Evolutionary conservation across 1,140 invertebrate species (phyloP).

Genomic region (Marisa cornuarietis): DNA sequence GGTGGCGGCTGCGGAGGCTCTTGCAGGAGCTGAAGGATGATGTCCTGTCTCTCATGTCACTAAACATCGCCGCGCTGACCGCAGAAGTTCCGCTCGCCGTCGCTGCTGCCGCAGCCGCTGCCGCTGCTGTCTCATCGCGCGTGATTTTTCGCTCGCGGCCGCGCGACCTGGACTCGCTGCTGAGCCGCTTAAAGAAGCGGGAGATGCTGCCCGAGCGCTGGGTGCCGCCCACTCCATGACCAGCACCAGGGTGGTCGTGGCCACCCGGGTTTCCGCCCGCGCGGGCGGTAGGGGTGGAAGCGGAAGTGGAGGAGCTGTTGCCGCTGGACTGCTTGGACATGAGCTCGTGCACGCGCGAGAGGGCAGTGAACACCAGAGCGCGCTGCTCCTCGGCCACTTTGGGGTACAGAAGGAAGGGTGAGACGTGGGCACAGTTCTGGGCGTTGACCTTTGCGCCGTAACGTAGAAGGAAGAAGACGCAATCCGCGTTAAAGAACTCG

Average conservation of each 20-base stretch:
- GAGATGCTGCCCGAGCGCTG: constrained; percentile 41
- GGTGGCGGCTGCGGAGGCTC: constrained; percentile 32
- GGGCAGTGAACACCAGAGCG: constrained; percentile 61
- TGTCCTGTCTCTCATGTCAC: constrained; percentile 28
- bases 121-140: constrained; percentile 21
- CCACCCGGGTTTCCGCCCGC: not conserved
- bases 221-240: not conserved
- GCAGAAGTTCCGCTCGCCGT: not conserved
- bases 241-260: not conserved
- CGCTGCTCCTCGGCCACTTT: constrained; percentile 66
- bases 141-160: constrained; percentile 32
- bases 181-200: constrained; percentile 44
- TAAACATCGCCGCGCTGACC: not conserved
- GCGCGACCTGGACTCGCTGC: constrained; percentile 26
- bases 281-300: not conserved
- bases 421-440: constrained; percentile 65
- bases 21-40: constrained; percentile 38
- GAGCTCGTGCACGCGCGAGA: constrained; percentile 25
- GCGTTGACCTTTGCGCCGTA: constrained; percentile 68
- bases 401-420: constrained; percentile 59
- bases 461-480: constrained; percentile 69
- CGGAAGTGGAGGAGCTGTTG: constrained; percentile 15
- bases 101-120: not conserved
- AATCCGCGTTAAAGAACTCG: constrained; percentile 68
- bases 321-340: constrained; percentile 22